These are phyloP conservation scores for Teinopalpus imperialis DNA, from an alignment of 2,888 invertebrate genomes.

Conservation along the genomic window DNA sequence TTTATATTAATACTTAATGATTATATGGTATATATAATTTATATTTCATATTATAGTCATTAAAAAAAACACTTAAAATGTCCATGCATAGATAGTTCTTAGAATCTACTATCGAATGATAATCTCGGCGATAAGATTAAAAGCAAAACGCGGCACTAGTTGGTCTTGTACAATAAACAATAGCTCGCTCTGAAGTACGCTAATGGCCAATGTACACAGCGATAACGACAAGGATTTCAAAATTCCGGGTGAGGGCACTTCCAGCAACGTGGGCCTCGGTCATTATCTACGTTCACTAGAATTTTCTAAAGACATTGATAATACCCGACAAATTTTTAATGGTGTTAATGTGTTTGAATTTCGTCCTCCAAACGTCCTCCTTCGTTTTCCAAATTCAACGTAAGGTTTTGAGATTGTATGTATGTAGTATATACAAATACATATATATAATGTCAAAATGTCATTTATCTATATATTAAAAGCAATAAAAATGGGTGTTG, in stretches of 20 bases:
- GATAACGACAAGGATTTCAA: conserved; percentile 35
- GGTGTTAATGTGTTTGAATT: neutral
- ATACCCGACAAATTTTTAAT: neutral
- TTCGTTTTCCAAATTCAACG: too few relatives aligned
- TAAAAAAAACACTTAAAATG: conserved; percentile 4
- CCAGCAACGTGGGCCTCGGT: conserved; percentile 5
- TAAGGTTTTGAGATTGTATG: too few relatives aligned
- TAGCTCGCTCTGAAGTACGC: conserved; percentile 35
- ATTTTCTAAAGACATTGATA: conserved; percentile 3
- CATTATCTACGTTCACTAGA: conserved; percentile 11
- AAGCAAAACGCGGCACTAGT: conserved; percentile 24
- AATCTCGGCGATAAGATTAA: conserved; percentile 42
- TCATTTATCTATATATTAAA: too few relatives aligned
- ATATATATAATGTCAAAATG: too few relatives aligned
- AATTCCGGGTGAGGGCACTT: conserved; percentile 35
- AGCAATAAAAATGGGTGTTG: too few relatives aligned
- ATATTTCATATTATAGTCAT: too few relatives aligned
- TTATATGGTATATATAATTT: too few relatives aligned
- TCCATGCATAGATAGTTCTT: conserved; percentile 12
- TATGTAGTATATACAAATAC: too few relatives aligned
- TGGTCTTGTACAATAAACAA: conserved; percentile 35
- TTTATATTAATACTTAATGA: too few relatives aligned
- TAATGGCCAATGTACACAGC: conserved; percentile 30
- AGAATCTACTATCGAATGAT: conserved; percentile 23
- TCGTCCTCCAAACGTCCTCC: neutral